Evolutionary conservation across 2,888 invertebrate genomes (phyloP).

Genomic region (Endomychus coccineus): DNA sequence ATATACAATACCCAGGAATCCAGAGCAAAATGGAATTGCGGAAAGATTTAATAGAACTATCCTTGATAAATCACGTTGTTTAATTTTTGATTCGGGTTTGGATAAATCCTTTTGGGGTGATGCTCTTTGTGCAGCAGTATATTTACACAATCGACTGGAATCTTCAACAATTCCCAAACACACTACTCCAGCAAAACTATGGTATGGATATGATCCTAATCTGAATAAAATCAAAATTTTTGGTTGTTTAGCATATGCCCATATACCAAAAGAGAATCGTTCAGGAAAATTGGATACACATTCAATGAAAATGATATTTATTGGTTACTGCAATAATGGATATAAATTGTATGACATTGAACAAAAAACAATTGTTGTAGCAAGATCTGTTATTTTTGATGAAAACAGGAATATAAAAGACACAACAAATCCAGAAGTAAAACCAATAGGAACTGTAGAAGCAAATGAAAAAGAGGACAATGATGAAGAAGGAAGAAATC

Average conservation of each 20-base stretch:
- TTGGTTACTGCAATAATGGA: constrained; percentile 13
- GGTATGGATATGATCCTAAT: constrained; percentile 3
- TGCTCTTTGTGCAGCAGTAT: constrained; percentile 2
- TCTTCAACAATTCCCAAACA: constrained; percentile 3
- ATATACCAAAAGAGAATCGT: constrained; percentile 5
- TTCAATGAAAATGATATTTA: constrained; percentile 5
- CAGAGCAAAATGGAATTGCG: constrained; percentile 4
- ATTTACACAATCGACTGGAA: constrained; percentile 4
- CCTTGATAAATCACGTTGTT: constrained; percentile 4
- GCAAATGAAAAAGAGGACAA: constrained; percentile 2
- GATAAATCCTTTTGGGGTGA: background rate
- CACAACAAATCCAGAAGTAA: background rate
- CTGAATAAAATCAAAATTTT: background rate
- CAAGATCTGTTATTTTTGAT: constrained; percentile 5
- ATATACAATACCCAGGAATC: constrained; percentile 6
- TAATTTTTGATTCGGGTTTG: constrained; percentile 2
- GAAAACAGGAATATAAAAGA: background rate
- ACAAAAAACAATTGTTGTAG: background rate
- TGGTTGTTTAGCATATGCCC: constrained; percentile 3
- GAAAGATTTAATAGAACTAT: constrained; percentile 6
- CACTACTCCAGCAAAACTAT: background rate
- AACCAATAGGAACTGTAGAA: constrained; percentile 1
- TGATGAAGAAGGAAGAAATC: background rate
- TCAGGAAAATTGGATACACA: constrained; percentile 3
- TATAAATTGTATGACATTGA: constrained; percentile 2